Evolutionary conservation across 2,888 invertebrate genomes (phyloP).

Genomic region (Schizaphis graminum): DNA sequence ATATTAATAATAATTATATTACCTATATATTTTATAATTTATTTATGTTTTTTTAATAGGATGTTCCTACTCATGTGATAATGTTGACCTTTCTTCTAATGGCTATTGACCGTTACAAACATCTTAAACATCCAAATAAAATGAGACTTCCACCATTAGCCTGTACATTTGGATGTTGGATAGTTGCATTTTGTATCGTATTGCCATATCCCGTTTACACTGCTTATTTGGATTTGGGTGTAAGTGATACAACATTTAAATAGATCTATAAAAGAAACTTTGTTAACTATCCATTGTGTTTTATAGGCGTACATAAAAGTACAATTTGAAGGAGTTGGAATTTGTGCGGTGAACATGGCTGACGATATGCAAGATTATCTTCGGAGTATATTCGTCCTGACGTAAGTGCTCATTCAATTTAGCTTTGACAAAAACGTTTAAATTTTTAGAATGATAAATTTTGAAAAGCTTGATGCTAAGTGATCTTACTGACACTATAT

Average conservation of each 20-base stretch:
- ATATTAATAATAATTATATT: neutral
- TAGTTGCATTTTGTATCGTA: constrained; percentile 79
- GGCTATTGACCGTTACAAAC: constrained; percentile 79
- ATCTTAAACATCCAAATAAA: constrained; percentile 77
- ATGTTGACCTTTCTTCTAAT: constrained; percentile 80
- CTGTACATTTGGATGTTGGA: constrained; percentile 80
- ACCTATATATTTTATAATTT: neutral
- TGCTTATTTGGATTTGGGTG: constrained; percentile 78
- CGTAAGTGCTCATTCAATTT: constrained; percentile 73
- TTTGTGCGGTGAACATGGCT: constrained; percentile 77
- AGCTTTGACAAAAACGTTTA: neutral
- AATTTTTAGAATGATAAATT: neutral
- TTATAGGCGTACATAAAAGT: constrained; percentile 73
- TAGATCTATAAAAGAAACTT: neutral
- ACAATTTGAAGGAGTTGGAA: constrained; percentile 75
- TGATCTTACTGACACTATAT: neutral
- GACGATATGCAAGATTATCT: constrained; percentile 80
- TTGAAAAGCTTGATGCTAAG: neutral
- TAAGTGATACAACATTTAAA: constrained; percentile 71
- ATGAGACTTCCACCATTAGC: constrained; percentile 78
- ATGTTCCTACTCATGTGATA: constrained; percentile 80
- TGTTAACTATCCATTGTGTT: constrained; percentile 38
- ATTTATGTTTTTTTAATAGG: constrained; percentile 72
- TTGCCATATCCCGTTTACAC: constrained; percentile 82
- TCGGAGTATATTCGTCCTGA: constrained; percentile 76